A percentile compares a stretch with the other conserved stretches of the same genome.
Evolutionary conservation across 2,888 invertebrate genomes (phyloP).

Genomic region (Sphaerolaimus hirsutus): DNA sequence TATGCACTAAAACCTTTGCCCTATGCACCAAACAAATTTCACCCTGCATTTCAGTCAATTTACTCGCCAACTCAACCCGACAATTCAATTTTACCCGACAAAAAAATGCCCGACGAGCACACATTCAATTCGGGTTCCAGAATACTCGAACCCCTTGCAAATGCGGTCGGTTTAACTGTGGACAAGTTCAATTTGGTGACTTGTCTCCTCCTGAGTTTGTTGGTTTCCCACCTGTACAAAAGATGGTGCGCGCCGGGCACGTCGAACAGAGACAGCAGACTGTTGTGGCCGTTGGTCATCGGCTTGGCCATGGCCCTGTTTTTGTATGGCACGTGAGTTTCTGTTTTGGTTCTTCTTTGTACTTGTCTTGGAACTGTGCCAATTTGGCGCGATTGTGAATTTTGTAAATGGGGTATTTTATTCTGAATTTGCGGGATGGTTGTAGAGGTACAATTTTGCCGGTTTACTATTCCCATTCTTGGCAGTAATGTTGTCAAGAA

Average conservation of each 20-base stretch:
- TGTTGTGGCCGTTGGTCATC: background rate
- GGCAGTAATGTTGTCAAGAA: too few species aligned
- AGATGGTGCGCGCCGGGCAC: background rate
- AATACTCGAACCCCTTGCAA: conserved; percentile 1
- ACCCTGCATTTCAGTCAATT: too few species aligned
- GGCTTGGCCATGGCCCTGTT: conserved; percentile 1
- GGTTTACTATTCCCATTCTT: too few species aligned
- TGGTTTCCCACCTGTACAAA: background rate
- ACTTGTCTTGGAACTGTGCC: too few species aligned
- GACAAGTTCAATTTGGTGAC: conserved; percentile 5
- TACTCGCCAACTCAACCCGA: too few species aligned
- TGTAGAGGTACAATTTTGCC: too few species aligned
- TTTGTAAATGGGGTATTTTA: too few species aligned
- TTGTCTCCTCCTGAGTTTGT: conserved; percentile 1
- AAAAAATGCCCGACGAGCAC: conserved; percentile 4
- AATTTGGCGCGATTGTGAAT: too few species aligned
- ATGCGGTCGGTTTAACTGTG: background rate
- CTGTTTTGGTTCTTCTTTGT: too few species aligned
- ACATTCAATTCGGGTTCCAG: conserved; percentile 3
- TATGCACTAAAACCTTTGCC: too few species aligned
- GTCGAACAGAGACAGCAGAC: background rate
- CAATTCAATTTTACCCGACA: background rate
- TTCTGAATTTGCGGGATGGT: too few species aligned
- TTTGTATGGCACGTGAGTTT: conserved; percentile 2
- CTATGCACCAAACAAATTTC: too few species aligned